These are phyloP conservation scores for Cnemophilus loriae DNA, from an alignment of 2,113 vertebrate species.

Conservation along the genomic window DNA sequence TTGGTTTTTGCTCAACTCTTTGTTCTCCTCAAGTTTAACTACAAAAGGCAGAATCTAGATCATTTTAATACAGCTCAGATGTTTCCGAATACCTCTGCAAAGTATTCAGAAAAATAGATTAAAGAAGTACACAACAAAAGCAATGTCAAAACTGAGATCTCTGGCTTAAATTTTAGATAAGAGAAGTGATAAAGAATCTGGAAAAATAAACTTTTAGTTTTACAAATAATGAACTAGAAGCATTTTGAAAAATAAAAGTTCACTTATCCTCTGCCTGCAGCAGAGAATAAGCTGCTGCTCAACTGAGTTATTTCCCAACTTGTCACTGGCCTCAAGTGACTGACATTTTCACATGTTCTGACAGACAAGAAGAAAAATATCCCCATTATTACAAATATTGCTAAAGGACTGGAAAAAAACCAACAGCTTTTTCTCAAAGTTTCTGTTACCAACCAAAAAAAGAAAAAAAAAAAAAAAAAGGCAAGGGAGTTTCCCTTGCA, in stretches of 20 bases:
- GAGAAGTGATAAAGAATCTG: not conserved
- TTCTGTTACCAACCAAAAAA: not conserved
- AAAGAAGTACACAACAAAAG: not conserved
- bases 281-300: not conserved
- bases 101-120: not conserved
- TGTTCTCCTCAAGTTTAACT: slow-evolving; percentile 9
- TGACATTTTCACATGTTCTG: not conserved
- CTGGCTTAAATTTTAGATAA: not conserved
- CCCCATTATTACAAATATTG: not conserved
- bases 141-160: not conserved
- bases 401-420: not conserved
- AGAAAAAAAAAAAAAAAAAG: not conserved
- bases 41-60: slow-evolving; percentile 13
- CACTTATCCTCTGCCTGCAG: not conserved
- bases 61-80: not conserved
- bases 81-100: not conserved
- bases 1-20: not conserved
- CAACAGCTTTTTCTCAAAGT: not conserved
- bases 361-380: not conserved
- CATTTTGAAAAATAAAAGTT: not conserved
- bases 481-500: not conserved
- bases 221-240: not conserved
- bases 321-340: not conserved
- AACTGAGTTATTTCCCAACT: not conserved
- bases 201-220: not conserved